phyloP scores from a whole-genome alignment of 2,797 vertebrate genomes.

The Micrastur ruficollis region DNA sequence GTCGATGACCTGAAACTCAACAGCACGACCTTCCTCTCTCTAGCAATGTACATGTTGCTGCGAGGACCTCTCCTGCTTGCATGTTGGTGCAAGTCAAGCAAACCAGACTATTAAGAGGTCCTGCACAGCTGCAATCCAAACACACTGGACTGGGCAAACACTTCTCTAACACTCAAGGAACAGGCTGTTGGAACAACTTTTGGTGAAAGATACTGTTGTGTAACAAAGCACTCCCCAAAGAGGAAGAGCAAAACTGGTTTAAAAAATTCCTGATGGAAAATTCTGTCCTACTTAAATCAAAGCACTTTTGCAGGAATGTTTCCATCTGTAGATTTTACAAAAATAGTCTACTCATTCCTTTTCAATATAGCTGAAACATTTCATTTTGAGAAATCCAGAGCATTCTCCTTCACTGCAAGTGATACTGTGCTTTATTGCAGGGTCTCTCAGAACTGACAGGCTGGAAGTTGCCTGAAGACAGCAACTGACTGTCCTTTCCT shows the following conservation, averaged over 20 bases:
- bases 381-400: constrained; percentile 24
- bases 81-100: neutral
- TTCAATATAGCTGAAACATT: neutral
- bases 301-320: constrained; percentile 6
- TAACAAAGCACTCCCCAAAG: neutral
- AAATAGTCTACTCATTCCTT: constrained; percentile 43
- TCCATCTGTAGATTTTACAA: constrained; percentile 38
- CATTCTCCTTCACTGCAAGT: neutral
- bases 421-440: constrained; percentile 12
- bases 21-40: neutral
- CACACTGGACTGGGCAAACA: neutral
- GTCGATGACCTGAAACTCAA: neutral
- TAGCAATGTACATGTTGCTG: neutral
- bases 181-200: neutral
- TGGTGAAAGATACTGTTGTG: neutral
- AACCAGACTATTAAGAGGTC: neutral
- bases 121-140: neutral
- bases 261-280: constrained; percentile 11
- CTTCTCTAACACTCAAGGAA: neutral
- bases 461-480: constrained; percentile 15
- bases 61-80: neutral
- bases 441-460: constrained; percentile 4
- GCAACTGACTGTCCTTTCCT: neutral
- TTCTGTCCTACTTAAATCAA: constrained; percentile 54
- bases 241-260: neutral